Evolutionary conservation across 92 coral and sea anemone species (phyloP).

Genomic region (Phenganax marumi): DNA sequence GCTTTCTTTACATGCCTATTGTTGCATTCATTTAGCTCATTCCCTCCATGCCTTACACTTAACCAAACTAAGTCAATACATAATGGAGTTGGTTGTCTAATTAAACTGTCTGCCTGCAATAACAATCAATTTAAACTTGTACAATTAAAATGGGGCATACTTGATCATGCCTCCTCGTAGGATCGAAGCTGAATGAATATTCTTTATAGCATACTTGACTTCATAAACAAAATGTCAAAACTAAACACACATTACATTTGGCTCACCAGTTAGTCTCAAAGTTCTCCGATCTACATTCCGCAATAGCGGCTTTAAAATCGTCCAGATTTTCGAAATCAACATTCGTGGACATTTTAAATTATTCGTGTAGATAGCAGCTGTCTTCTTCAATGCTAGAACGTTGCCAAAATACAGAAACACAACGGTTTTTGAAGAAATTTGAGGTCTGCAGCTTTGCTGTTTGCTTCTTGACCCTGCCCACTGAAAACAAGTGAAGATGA

Average conservation of each 20-base stretch:
- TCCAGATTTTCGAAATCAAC: conserved; percentile 56
- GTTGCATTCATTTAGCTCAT: no score
- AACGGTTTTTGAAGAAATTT: not conserved
- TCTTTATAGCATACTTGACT: not conserved
- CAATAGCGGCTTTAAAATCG: conserved; percentile 56
- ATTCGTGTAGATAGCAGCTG: not conserved
- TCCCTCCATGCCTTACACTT: no score
- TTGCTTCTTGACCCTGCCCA: conserved; percentile 24
- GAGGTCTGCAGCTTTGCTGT: not conserved
- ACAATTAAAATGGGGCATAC: not conserved
- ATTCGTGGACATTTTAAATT: conserved; percentile 65
- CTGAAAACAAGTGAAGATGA: not conserved
- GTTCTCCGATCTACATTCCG: conserved; percentile 64
- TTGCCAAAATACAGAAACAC: not conserved
- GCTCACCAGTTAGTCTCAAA: conserved; percentile 72
- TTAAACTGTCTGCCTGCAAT: no score
- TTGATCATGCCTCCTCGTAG: not conserved
- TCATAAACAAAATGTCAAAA: not conserved
- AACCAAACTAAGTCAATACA: no score
- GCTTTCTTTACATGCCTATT: no score
- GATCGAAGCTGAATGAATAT: not conserved
- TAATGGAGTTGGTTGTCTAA: no score
- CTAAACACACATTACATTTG: not conserved
- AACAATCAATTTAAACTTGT: not conserved
- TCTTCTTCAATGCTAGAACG: not conserved